Evolutionary conservation across 2,113 vertebrate species (phyloP), one percentile per base, ranked within the genome.

Genomic region (Oryzias javanicus): DNA sequence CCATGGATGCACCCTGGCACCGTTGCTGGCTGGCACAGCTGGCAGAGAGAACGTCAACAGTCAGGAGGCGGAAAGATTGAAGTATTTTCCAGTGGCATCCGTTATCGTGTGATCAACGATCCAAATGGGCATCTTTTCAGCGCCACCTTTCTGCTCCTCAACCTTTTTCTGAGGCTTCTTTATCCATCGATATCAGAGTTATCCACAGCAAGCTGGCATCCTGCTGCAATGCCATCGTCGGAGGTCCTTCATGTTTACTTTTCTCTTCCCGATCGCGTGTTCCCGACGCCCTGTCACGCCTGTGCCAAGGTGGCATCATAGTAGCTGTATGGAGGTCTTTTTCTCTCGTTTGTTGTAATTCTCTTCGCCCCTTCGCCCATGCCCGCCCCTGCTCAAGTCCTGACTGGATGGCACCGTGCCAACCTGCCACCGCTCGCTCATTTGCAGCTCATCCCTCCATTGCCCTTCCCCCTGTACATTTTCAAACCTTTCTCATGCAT

Each of bases 321-420:
- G 64, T 72, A 70, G 82, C 79, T 67, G 74, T 85, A 79, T 84
- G 84, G 77, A 81, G 67, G 77, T 80, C 81, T 86, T 76, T 76
- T 86, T 81, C 84, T 67, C 82, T 78, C 83, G 80, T 86, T 83
- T 81, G 71, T 70, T 89, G 82, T 86, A 83, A 83, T 89, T 72
- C 81, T 74, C 80, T 49, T 84, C 80, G 59, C 84, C 84, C 86
- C 81, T 85, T 79, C 17, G 73, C 88, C 87, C 75, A 69, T 87
- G 80, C 88, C 88, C 87, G 84, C 88, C 88, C 88, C 88, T 69
- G 84, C 86, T 86, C 86, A 81, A 88, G 84, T 70, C 83, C 89
- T 90, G 87, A 90, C 87, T 90, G 89, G 89, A 90, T 90, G 89
- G 89, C 89, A 90, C 89, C 44, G 89, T 90, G 89, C 89, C 89